Conservation (phyloP, 2,888 invertebrate species). For the Bembecia ichneumoniformis region DNA sequence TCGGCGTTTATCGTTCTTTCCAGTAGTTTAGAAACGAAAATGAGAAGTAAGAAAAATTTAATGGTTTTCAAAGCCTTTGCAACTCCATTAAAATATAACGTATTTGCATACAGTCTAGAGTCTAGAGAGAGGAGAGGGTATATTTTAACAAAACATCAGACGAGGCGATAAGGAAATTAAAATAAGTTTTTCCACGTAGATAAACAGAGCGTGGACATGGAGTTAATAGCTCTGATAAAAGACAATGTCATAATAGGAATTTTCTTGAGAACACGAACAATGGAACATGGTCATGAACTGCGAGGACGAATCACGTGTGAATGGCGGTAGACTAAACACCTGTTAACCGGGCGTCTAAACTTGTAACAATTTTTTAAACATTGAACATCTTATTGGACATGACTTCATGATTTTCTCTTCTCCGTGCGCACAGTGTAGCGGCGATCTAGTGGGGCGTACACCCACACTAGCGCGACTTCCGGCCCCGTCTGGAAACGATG, state of each 20-base stretch:
- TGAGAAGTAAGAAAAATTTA: no score
- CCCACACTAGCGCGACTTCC: conserved; percentile 38
- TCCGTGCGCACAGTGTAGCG: conserved; percentile 23
- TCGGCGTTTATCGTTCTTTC: no score
- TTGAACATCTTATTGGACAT: conserved; percentile 37
- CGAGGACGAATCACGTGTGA: background rate
- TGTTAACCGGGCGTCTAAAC: background rate
- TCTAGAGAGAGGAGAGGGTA: no score
- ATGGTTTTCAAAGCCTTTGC: no score
- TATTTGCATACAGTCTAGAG: no score
- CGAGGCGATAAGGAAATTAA: no score
- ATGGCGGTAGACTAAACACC: background rate
- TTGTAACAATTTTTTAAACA: conserved; percentile 21
- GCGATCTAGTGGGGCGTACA: conserved; percentile 12
- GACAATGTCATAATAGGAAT: background rate
- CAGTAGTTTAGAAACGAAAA: no score
- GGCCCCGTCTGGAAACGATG: conserved; percentile 58
- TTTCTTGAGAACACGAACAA: background rate
- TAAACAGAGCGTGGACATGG: background rate
- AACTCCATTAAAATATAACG: no score
- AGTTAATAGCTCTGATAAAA: background rate
- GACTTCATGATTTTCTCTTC: conserved; percentile 52
- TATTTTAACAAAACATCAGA: no score
- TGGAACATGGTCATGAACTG: background rate
- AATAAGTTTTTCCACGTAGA: no score